Conservation (phyloP, 2,888 invertebrate species). For the Agrenia bidenticulata region DNA sequence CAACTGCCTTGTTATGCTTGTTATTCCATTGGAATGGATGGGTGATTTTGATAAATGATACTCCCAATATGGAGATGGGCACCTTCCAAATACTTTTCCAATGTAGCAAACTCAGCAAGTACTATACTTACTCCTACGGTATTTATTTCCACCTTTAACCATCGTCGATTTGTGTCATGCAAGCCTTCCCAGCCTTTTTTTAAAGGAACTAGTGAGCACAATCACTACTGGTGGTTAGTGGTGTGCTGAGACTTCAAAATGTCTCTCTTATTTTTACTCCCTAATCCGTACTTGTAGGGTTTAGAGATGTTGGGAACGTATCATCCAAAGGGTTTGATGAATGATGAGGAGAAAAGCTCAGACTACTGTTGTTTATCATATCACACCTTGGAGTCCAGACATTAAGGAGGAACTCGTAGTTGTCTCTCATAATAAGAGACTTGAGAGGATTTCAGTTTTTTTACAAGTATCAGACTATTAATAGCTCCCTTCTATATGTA, state of each 20-base stretch:
- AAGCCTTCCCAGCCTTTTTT: neutral
- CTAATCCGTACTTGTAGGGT: too few relatives aligned
- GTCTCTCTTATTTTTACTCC: too few relatives aligned
- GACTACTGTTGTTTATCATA: constrained; percentile 24
- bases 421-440: neutral
- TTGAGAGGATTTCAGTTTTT: too few relatives aligned
- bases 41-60: constrained; percentile 21
- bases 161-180: constrained; percentile 4
- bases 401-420: neutral
- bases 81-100: neutral
- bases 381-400: constrained; percentile 18
- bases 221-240: too few relatives aligned
- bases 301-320: neutral
- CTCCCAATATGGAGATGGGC: constrained; percentile 14
- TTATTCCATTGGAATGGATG: constrained; percentile 7
- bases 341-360: constrained; percentile 14
- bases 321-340: constrained; percentile 8
- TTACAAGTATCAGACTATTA: too few relatives aligned
- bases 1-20: constrained; percentile 12
- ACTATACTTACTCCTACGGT: too few relatives aligned
- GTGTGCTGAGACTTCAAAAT: too few relatives aligned
- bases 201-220: too few relatives aligned
- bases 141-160: neutral
- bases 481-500: neutral
- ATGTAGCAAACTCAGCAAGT: too few relatives aligned